Evolutionary conservation across 2,888 invertebrate species (phyloP).

Genomic region (Shargacucullia verbasci): DNA sequence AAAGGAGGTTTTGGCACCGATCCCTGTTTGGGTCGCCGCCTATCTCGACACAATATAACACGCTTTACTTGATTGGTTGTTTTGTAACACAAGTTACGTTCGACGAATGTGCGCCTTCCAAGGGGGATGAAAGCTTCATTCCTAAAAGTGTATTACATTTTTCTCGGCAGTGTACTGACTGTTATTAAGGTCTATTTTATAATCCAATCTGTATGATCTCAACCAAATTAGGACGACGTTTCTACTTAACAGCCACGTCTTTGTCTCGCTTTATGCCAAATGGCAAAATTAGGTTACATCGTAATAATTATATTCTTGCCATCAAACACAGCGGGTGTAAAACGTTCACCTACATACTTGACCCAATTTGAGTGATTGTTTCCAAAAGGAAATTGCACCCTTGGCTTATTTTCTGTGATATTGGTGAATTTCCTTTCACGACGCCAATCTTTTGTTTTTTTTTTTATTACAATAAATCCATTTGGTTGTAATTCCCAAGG

Average conservation of each 20-base stretch:
- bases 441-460: conserved; percentile 51
- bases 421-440: conserved; percentile 50
- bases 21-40: conserved; percentile 8
- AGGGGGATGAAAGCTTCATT: too few species aligned
- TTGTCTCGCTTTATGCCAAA: conserved; percentile 34
- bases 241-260: conserved; percentile 34
- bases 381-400: conserved; percentile 60
- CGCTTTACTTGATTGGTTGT: conserved; percentile 10
- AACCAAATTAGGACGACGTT: conserved; percentile 30
- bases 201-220: conserved; percentile 28
- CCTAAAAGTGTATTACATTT: conserved; percentile 10
- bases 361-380: conserved; percentile 59
- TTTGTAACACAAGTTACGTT: conserved; percentile 7
- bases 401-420: conserved; percentile 53
- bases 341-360: conserved; percentile 51
- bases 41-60: conserved; percentile 9
- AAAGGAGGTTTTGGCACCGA: conserved; percentile 29
- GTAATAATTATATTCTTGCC: conserved; percentile 48
- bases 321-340: conserved; percentile 43
- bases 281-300: conserved; percentile 46
- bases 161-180: conserved; percentile 13
- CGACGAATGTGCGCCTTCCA: background rate
- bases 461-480: conserved; percentile 56
- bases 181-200: conserved; percentile 16
- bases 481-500: conserved; percentile 55